Evolutionary conservation across 2,113 vertebrate genomes (phyloP), one percentile per base, ranked within the genome.

Genomic region (Lampris megalopsis): DNA sequence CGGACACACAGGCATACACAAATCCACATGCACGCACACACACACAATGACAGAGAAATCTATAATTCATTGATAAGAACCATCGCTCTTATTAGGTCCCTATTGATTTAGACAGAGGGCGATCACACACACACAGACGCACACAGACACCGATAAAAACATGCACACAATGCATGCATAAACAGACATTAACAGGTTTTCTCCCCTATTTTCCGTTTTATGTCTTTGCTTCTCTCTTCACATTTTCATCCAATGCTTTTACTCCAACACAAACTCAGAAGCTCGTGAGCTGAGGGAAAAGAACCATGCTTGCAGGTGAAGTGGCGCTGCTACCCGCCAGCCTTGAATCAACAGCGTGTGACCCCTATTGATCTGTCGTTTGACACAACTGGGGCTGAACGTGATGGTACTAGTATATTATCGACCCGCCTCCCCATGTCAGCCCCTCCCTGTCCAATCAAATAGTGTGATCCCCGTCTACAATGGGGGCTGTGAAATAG

Each of bases 341-440:
- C 24, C 24, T 24, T 24, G 24, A 24, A 24, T 24, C 24, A 24
- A 37, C 65, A 62, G 36, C 6, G 64, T 63, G 73, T 56, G 71
- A 79, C 57, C n/a, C 63, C 73, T 50, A 86, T 89, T 47, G 79
- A 89, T 54, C 43, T 11, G 48, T 50, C 49, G 58, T 71, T 68
- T 52, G 52, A 66, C 63, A 59, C 24, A 59, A 43, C 63, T 5
- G 63, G 10, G 48, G 38, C 7, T 61, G 64, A 75, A 71, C 47
- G 24, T 59, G 45, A 8, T 36, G 45, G 24, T 24, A 24, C 24
- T 24, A 24, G 24, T 24, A 24, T 24, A 24, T 24, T 24, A 24
- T 24, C 24, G 24, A 9, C 49, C 49, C 50, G 1, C 50, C 50
- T 9, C 50, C 50, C 50, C 50, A 0, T 24, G 24, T 24, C 24